Evolutionary conservation across 2,113 vertebrate genomes (phyloP), one percentile per base, ranked within the genome.

Genomic region (Alectura lathami): DNA sequence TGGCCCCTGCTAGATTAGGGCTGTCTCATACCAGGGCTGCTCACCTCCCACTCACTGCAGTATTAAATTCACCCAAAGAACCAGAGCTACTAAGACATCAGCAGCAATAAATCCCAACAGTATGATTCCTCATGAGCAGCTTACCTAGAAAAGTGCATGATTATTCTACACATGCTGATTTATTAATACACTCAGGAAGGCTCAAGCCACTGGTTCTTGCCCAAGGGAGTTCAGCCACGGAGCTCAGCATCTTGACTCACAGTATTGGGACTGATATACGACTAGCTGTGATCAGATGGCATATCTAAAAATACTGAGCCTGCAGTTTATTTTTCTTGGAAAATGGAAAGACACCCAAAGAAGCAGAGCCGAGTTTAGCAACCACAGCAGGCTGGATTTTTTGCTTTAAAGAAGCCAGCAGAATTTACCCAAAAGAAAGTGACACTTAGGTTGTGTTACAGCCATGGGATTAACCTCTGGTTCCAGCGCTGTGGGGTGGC

Each of bases 321-420:
- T 91, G 85, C 0, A 2, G 88, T 93, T 91, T 96, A 94, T 96
- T 97, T 96, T 96, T 84, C 95, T 96, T 97, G 93, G 96, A 96
- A 96, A 94, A 96, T 93, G 60, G 83, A 96, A 94, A 91, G 90
- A 91, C 89, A 94, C 89, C 36, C 88, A 95, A 90, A 94, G 91
- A 93, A 84, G 91, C 88, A 94, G 40, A 86, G 60, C 90, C 66
- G 36, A 56, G 66, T 94, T 95, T 96, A 96, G 94, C 80, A 94
- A 79, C 27, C 47, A 45, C 53, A 64, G 73, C 56, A 60, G 73
- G 56, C 83, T 77, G 51, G 48, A 94, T 88, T 88, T 57, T 91
- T 91, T 96, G 79, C 51, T 94, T 94, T 96, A 96, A 96, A 96
- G 88, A 93, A 78, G 51, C 70, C 89, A 91, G 36, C 6, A 77